A percentile compares a stretch with the other conserved stretches of the same genome.
Conservation (phyloP, 2,888 invertebrate genomes). For the Sicus ferrugineus region DNA sequence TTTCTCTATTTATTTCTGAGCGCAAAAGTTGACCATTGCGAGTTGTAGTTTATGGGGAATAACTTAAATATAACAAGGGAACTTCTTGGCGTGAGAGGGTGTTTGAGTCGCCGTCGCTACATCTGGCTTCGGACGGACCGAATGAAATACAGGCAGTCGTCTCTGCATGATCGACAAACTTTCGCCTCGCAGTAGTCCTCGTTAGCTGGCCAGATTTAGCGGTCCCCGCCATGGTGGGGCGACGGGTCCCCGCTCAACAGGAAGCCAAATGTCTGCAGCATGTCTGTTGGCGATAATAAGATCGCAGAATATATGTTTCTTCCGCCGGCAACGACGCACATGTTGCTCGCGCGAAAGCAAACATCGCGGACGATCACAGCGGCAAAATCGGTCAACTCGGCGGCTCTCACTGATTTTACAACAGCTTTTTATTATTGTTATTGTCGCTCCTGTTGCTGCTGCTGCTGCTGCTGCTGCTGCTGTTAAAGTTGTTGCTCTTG, state of each 20-base stretch:
- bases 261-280: constrained; percentile 27
- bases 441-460: constrained; percentile 26
- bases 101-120: neutral
- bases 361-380: constrained; percentile 1
- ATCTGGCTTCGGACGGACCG: neutral
- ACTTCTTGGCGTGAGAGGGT: too few relatives aligned
- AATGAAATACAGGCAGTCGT: neutral
- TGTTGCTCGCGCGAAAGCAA: neutral
- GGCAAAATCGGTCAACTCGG: constrained; percentile 45
- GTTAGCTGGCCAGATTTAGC: constrained; percentile 16
- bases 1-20: too few relatives aligned
- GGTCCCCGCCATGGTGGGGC: neutral
- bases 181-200: neutral
- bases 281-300: constrained; percentile 29
- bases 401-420: constrained; percentile 49
- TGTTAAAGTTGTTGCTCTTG: constrained; percentile 6
- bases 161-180: neutral
- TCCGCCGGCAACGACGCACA: constrained; percentile 18
- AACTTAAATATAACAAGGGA: neutral
- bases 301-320: constrained; percentile 15
- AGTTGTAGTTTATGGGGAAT: neutral
- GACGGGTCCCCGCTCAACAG: constrained; percentile 15
- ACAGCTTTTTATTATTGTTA: constrained; percentile 42
- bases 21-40: too few relatives aligned
- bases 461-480: constrained; percentile 25